A percentile compares a stretch with the other conserved stretches of the same genome.
These are phyloP conservation scores for Camarhynchus parvulus DNA, from an alignment of 2,113 vertebrate genomes.

Conservation along the genomic window DNA sequence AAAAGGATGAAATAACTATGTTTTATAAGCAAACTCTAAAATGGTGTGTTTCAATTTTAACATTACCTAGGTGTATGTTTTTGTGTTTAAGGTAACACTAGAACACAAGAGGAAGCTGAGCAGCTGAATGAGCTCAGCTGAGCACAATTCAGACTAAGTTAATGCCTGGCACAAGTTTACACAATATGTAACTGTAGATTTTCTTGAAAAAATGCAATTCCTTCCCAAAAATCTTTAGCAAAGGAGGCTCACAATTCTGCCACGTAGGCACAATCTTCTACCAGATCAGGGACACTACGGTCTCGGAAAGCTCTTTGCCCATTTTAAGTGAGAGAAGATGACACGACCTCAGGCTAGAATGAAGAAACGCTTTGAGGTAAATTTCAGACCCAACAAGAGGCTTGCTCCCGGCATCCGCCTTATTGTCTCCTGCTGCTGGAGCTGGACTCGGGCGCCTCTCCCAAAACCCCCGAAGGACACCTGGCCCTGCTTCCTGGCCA, in stretches of 20 bases:
- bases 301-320: not conserved
- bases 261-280: not conserved
- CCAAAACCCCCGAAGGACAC: fast-evolving
- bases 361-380: fast-evolving
- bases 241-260: fast-evolving
- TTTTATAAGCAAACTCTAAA: not conserved
- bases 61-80: fast-evolving
- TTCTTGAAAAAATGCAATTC: not conserved
- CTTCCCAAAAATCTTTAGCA: not conserved
- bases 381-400: fast-evolving
- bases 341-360: not conserved
- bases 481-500: fast-evolving
- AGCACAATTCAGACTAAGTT: not conserved
- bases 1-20: not conserved
- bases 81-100: not conserved
- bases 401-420: not conserved
- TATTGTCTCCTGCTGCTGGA: not conserved
- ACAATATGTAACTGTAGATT: fast-evolving
- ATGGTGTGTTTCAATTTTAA: not conserved
- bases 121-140: not conserved
- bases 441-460: fast-evolving
- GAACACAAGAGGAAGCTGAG: not conserved
- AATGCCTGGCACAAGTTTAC: not conserved
- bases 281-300: not conserved
- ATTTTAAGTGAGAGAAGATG: not conserved